phyloP scores from a whole-genome alignment of 1,140 invertebrate species.

The Pseudoatta argentina region DNA sequence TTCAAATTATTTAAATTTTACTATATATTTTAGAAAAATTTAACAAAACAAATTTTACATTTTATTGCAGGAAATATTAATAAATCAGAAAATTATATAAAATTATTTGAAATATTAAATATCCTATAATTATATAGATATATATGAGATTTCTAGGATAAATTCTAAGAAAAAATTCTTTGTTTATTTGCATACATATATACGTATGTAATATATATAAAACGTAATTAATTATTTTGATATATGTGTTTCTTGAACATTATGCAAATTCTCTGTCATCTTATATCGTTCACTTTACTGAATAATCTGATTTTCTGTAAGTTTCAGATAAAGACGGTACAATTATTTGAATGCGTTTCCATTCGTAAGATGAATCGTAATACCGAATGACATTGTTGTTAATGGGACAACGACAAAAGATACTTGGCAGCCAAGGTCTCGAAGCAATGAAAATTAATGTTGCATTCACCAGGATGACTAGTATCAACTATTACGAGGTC shows the following conservation, averaged over 20 bases:
- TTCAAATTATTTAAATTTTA: background rate
- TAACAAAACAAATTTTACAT: background rate
- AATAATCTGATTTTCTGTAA: background rate
- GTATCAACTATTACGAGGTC: constrained; percentile 50
- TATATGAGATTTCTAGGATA: background rate
- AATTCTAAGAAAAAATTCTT: too few species aligned
- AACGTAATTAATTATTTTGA: background rate
- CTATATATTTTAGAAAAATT: background rate
- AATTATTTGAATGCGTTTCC: background rate
- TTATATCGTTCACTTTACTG: background rate
- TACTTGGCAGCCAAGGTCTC: constrained; percentile 65
- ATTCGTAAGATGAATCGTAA: constrained; percentile 36
- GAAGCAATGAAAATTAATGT: constrained; percentile 73
- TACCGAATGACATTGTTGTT: constrained; percentile 49
- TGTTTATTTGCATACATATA: too few species aligned
- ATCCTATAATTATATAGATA: background rate
- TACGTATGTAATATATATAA: background rate
- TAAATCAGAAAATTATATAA: background rate
- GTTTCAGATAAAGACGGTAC: background rate
- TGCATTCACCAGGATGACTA: constrained; percentile 63
- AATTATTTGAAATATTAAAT: background rate
- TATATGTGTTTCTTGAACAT: background rate
- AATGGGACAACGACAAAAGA: constrained; percentile 62
- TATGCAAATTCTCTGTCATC: background rate
- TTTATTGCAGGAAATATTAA: background rate